Base-by-base conservation (phyloP, 2,113 vertebrate species). In the Limnothrissa miodon region DNA sequence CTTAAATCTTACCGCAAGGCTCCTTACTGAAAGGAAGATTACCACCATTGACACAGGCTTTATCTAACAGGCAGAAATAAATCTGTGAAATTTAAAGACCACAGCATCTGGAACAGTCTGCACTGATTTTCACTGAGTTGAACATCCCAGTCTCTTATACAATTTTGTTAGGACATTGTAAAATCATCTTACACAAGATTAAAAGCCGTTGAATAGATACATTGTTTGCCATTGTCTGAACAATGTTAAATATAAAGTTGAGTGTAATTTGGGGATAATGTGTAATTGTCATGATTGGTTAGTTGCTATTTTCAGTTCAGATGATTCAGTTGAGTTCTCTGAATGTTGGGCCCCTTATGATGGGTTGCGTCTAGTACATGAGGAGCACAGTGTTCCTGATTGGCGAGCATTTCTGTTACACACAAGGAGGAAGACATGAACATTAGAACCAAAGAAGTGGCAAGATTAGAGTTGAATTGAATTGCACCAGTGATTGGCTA, bases 11-110 rank as follows among this genome's bases (percentile, higher is more conserved):
- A 23, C 78, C 70, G 82, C 85, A 78, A 81, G 85, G 9, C 89
- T 90, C 36, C 83, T 84, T 74, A 36, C 53, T 59, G 70, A 88
- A 82, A 83, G 80, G 81, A 84, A 89, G 89, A 92, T 90, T 90
- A 92, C 90, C 88, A 85, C 82, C 89, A 80, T 82, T 83, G 87
- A 90, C 83, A 85, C 83, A 78, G 82, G 51, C 83, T 85, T 87
- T 84, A 70, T 83, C 78, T 81, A 78, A 87, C 84, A 44, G 70
- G 59, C 78, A 5, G 44, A 90, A 83, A 83, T 11, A 89, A 87
- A 90, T 90, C 88, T 85, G 82, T 88, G 87, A 86, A 82, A 89
- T 91, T 91, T 88, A 85, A 15, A 59, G 3, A 81, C 15, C 39
- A 23, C 29, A 21, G 51, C 48, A 36, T 53, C 45, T 36, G 10